Evolutionary conservation across 2,888 invertebrate genomes (phyloP).

Genomic region (Druceiella hillmani): DNA sequence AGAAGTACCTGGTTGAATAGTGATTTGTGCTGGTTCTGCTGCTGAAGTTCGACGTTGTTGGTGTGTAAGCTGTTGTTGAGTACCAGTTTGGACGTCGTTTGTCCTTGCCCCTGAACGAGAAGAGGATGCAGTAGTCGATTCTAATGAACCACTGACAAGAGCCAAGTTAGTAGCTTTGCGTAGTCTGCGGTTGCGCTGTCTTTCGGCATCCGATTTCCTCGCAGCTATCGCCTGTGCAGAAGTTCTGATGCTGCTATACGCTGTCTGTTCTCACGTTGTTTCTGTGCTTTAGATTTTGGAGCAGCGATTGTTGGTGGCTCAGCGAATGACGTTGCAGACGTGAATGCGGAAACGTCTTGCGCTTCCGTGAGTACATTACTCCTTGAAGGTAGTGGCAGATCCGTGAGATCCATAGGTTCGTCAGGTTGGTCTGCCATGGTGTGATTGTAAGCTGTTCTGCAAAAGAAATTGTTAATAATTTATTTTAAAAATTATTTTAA

Average conservation of each 20-base stretch:
- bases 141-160: conserved; percentile 11
- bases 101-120: conserved; percentile 17
- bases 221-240: conserved; percentile 15
- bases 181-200: conserved; percentile 15
- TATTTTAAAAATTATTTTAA: too few relatives aligned
- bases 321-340: too few relatives aligned
- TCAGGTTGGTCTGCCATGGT: too few relatives aligned
- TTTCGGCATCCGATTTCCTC: conserved; percentile 14
- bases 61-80: conserved; percentile 16
- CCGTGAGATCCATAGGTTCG: too few relatives aligned
- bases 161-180: conserved; percentile 17
- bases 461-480: too few relatives aligned
- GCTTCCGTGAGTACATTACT: too few relatives aligned
- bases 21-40: conserved; percentile 16
- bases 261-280: conserved; percentile 19
- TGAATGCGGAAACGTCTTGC: too few relatives aligned
- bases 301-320: too few relatives aligned
- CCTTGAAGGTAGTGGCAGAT: too few relatives aligned
- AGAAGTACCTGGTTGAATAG: conserved; percentile 17
- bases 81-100: conserved; percentile 14
- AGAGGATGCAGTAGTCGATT: conserved; percentile 11
- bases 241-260: conserved; percentile 17
- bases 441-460: too few relatives aligned
- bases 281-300: too few relatives aligned
- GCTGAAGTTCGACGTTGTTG: conserved; percentile 19